These are phyloP conservation scores for Phaethornis superciliosus DNA, from an alignment of 2,113 vertebrate species.

Conservation along the genomic window DNA sequence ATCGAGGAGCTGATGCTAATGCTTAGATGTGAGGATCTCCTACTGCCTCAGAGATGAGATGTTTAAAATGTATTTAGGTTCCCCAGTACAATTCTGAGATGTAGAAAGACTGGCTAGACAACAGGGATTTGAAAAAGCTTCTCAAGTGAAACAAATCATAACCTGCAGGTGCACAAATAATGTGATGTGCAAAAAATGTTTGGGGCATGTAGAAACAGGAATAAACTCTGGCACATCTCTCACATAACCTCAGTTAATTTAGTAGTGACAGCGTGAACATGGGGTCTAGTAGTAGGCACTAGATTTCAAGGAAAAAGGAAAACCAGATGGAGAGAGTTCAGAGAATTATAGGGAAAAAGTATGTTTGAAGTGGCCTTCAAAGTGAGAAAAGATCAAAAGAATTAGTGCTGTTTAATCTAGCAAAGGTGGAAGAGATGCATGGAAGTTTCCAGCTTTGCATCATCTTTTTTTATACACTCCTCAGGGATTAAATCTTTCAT, in stretches of 20 bases:
- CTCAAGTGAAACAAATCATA: not conserved
- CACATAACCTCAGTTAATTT: not conserved
- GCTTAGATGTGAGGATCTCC: not conserved
- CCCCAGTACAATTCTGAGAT: not conserved
- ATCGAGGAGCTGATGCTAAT: not conserved
- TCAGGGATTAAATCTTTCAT: not conserved
- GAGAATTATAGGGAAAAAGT: not conserved
- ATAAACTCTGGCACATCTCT: not conserved
- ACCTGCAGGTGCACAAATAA: not conserved
- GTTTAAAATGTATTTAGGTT: not conserved
- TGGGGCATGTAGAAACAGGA: not conserved
- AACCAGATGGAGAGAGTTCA: not conserved
- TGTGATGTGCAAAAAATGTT: not conserved
- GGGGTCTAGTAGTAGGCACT: not conserved
- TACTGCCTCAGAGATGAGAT: not conserved
- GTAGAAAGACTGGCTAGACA: not conserved
- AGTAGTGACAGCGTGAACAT: not conserved
- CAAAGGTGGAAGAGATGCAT: not conserved
- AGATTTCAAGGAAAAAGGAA: not conserved
- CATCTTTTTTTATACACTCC: not conserved
- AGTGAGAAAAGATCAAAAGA: not conserved
- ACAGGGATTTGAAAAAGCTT: not conserved
- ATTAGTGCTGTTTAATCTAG: not conserved
- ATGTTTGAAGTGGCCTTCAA: not conserved
- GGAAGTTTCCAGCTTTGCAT: not conserved